A percentile compares a stretch with the other conserved stretches of the same genome.
Evolutionary conservation across 2,113 vertebrate species (phyloP).

Genomic region (Azemiops feae): DNA sequence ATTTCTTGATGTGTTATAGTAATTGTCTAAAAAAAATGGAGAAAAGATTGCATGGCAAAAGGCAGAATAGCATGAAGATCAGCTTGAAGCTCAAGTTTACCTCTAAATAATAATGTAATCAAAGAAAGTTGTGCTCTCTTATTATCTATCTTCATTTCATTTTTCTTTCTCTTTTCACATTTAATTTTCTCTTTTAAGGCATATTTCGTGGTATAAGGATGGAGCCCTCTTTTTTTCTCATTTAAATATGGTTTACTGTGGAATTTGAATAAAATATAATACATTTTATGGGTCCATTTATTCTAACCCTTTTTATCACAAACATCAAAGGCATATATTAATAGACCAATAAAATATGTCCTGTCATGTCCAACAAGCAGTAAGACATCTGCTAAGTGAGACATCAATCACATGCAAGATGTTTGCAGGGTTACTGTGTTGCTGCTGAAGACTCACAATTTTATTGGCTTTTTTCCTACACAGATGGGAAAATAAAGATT

Average conservation of each 20-base stretch:
- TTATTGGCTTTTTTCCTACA: slow-evolving; percentile 48
- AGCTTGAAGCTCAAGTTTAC: not conserved
- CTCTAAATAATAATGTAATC: not conserved
- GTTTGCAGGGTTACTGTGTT: slow-evolving; percentile 43
- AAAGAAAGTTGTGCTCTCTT: not conserved
- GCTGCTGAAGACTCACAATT: slow-evolving; percentile 48
- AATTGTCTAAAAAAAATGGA: slow-evolving; percentile 29
- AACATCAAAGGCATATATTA: slow-evolving; percentile 53
- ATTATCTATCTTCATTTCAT: not conserved
- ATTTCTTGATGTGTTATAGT: slow-evolving; percentile 25
- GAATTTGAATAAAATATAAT: slow-evolving; percentile 19
- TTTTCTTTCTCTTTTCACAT: not conserved
- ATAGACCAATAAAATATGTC: slow-evolving; percentile 61
- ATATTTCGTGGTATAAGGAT: not conserved
- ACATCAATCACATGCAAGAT: slow-evolving; percentile 49
- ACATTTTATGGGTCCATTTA: slow-evolving; percentile 57
- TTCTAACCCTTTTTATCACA: slow-evolving; percentile 51
- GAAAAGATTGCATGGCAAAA: slow-evolving; percentile 24
- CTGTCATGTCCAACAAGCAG: slow-evolving; percentile 60
- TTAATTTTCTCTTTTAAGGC: not conserved
- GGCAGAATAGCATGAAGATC: slow-evolving; percentile 25
- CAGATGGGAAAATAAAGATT: slow-evolving; percentile 45
- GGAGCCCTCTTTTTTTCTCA: not conserved
- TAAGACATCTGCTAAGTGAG: slow-evolving; percentile 60
- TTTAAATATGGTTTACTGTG: not conserved